phyloP scores from a whole-genome alignment of 2,797 vertebrate genomes.

The Dicrostonyx torquatus region DNA sequence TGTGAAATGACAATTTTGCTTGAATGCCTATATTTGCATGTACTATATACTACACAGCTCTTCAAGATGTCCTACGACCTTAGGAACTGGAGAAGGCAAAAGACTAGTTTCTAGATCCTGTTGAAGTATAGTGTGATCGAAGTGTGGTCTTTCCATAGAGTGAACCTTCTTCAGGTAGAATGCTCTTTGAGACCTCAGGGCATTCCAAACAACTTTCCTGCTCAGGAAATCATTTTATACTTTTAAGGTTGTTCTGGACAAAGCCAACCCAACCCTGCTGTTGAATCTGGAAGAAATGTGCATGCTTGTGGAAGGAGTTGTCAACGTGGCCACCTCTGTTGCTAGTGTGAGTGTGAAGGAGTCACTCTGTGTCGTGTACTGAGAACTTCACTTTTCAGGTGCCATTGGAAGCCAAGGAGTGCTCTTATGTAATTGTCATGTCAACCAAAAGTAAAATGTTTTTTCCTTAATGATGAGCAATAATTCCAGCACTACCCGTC shows the following conservation, averaged over 20 bases:
- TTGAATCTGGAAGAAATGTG: slow-evolving; percentile 66
- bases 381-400: slow-evolving; percentile 74
- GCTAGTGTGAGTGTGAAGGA: slow-evolving; percentile 48
- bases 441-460: slow-evolving; percentile 73
- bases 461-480: slow-evolving; percentile 83
- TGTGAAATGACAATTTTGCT: slow-evolving; percentile 3
- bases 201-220: not conserved
- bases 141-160: not conserved
- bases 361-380: slow-evolving; percentile 52
- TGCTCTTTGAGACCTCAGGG: not conserved
- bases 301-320: slow-evolving; percentile 62
- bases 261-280: slow-evolving; percentile 61
- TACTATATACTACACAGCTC: not conserved
- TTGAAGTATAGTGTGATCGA: not conserved
- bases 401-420: slow-evolving; percentile 74
- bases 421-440: slow-evolving; percentile 79
- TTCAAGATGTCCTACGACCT: slow-evolving; percentile 16
- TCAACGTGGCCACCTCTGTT: slow-evolving; percentile 30
- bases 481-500: slow-evolving; percentile 79
- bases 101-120: not conserved
- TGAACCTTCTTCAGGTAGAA: not conserved
- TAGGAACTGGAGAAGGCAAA: not conserved
- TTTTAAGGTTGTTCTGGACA: slow-evolving; percentile 72
- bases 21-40: not conserved
- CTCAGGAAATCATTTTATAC: slow-evolving; percentile 41